Conservation (phyloP, 2,888 invertebrate species). For the Hesperia comma region DNA sequence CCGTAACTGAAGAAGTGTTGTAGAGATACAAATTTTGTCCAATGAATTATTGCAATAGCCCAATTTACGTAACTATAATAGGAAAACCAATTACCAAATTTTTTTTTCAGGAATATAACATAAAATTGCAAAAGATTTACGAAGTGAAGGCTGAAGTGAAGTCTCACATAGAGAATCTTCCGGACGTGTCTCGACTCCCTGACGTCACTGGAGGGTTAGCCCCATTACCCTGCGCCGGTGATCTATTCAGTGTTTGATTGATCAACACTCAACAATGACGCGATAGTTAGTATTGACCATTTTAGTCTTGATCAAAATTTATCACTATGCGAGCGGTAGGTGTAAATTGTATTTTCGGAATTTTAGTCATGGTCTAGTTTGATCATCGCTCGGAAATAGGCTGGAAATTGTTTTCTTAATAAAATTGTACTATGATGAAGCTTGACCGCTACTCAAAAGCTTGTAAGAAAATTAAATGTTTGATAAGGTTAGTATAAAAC, state of each 20-base stretch:
- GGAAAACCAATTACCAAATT: too few species aligned
- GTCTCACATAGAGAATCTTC: constrained; percentile 96
- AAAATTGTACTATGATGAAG: too few species aligned
- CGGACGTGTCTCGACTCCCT: constrained; percentile 95
- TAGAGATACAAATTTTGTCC: too few species aligned
- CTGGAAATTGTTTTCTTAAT: too few species aligned
- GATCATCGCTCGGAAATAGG: neutral
- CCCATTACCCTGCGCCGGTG: constrained; percentile 97
- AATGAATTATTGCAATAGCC: too few species aligned
- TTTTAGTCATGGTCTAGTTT: neutral
- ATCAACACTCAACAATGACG: neutral
- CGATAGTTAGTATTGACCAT: neutral
- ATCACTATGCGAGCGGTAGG: neutral
- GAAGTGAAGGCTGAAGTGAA: constrained; percentile 94
- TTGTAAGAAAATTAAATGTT: too few species aligned
- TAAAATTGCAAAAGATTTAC: constrained; percentile 93
- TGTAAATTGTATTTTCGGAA: constrained; percentile 1
- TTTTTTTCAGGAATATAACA: constrained; percentile 92
- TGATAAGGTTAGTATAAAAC: too few species aligned
- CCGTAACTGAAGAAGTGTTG: too few species aligned
- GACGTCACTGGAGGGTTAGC: constrained; percentile 96
- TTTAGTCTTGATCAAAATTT: constrained; percentile 1
- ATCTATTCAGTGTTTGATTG: constrained; percentile 90
- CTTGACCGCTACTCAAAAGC: too few species aligned
- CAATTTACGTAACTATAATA: too few species aligned